Evolutionary conservation across 2,888 invertebrate genomes (phyloP), one percentile per base, ranked within the genome.

Genomic region (Sinhomidia bicolor): DNA sequence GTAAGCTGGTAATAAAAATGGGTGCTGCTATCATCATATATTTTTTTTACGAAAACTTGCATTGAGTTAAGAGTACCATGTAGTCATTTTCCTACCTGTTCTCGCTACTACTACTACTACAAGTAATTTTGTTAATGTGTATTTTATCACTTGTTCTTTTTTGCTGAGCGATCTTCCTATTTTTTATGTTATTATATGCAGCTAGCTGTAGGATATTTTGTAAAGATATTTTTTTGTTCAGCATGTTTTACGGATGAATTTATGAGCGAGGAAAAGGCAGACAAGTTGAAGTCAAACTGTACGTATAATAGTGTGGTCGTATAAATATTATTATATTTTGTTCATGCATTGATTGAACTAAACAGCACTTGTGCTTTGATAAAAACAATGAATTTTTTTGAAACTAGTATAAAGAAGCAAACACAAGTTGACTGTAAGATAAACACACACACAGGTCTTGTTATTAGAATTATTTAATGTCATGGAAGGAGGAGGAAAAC

Each of bases 71-170:
- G 68, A 68, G 36, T 23, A 26, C 62, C 5, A 10, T 41, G 41
- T 26, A 14, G 62, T 29, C 14, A 9, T 47, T 44, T 20, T 36
- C 6, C 78, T 78, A 78, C 78, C 78, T 78, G 79, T n/a, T 62
- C 44, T 14, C 6, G 32, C 6, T 23, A 10, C 7, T 2, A n/a
- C 17, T 68, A 32, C 23, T 26, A 17, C 26, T 65, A 78, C 36
- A 80, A 80, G 57, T 80, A 80, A 86, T 86, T 86, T 86, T 44
- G 71, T 71, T 86, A 86, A 86, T 86, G 86, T 57, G 60, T 41
- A 26, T 79, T 80, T 86, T 79, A 80, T 86, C 86, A 80, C 80
- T 80, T 78, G 78, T 76, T 20, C 14, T 60, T 76, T 74, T 78
- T 62, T 57, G 20, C 54, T 78, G 36, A 9, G 0, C 10, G 32